Base-by-base conservation (phyloP, 2,797 vertebrate genomes). In the Orestias chungarensis region DNA sequence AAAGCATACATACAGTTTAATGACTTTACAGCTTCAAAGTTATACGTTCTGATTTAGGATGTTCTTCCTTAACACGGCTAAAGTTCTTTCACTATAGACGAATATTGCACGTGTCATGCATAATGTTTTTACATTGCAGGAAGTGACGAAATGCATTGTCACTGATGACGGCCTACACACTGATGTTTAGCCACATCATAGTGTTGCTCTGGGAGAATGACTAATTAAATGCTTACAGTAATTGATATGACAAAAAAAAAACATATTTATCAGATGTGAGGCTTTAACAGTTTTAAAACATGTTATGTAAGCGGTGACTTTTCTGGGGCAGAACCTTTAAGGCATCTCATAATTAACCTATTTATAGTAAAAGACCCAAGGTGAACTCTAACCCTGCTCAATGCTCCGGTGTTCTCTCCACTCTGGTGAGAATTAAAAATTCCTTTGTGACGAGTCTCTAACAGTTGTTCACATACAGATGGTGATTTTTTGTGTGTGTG, bases 271-370 rank as follows among this genome's bases (percentile, higher is more conserved):
- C 20, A 61, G 20, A 25, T 40, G 23, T n/a, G 15, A 62, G 1
- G 46, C 49, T 2, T 49, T 66, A 27, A 64, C 10, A 42, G 11
- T n/a, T 15, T 12, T 23, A 23, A 3, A 31, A 49, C 12, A 17
- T 47, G 43, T 11, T 57, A 49, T 27, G 7, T 8, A 66, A 52
- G 62, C 66, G 50, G 14, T 2, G 29, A 66, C 50, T 31, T 61
- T 0, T 27, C 0, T 64, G 33, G 33, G 9, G 9, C 18, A 50
- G 8, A 79, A 71, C 68, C 65, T 44, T 15, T 43, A 43, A 11
- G 44, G 54, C n/a, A 71, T 89, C 54, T 92, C 94, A 94, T 94
- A 42, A 93, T 93, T 94, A 92, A 94, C 91, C 61, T 0, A 23
- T 78, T 81, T 59, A 82, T 80, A 70, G 75, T 80, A 79, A 62